These are phyloP conservation scores for Lithobius niger DNA, from an alignment of 1,140 invertebrate genomes.

Conservation along the genomic window DNA sequence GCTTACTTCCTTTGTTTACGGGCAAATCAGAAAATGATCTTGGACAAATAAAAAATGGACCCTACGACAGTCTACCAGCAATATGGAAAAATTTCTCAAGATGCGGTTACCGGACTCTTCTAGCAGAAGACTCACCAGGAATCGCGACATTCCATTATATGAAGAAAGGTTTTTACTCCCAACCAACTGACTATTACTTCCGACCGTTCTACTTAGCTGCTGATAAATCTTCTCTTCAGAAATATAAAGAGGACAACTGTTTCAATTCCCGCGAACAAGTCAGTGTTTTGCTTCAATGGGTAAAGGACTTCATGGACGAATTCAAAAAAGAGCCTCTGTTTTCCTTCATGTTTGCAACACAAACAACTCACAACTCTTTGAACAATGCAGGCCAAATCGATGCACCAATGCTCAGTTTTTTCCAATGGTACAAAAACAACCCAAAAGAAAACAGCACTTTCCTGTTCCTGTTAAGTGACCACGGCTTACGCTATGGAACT, in stretches of 20 bases:
- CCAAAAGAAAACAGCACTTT: constrained; percentile 35
- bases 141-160: constrained; percentile 70
- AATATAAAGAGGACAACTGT: no score
- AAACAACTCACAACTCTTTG: constrained; percentile 31
- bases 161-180: constrained; percentile 57
- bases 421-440: constrained; percentile 23
- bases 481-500: constrained; percentile 38
- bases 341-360: constrained; percentile 28
- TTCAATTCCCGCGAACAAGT: no score
- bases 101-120: constrained; percentile 58
- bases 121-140: constrained; percentile 53
- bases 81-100: constrained; percentile 32
- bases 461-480: constrained; percentile 38
- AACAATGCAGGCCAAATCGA: constrained; percentile 27
- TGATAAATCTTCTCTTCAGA: no score
- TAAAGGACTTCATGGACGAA: no score
- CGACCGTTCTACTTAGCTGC: constrained; percentile 44
- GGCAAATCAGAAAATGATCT: no score
- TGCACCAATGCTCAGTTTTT: constrained; percentile 25
- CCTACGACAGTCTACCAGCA: no score
- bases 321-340: no score
- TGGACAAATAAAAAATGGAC: no score
- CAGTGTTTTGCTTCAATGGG: no score
- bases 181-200: constrained; percentile 69
- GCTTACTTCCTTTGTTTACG: constrained; percentile 54